Base-by-base conservation (phyloP, 2,888 invertebrate genomes). In the Sabatieria punctata region DNA sequence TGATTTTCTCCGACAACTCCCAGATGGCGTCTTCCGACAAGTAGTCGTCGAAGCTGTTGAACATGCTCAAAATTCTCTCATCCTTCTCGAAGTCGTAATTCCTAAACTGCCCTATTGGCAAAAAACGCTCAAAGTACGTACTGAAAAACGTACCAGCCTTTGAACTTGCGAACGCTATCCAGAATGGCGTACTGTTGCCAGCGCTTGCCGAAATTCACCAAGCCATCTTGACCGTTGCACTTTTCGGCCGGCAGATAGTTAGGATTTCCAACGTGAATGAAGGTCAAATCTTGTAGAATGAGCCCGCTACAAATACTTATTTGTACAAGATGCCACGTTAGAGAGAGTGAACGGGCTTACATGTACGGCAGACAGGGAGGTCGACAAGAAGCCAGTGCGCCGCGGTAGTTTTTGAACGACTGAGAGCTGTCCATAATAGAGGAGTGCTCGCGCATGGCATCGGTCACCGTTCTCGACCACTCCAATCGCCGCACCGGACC, bases 311-410 rank as follows among this genome's bases (percentile, higher is more conserved):
- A 72, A 71, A 51, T 43, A 50, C n/a, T 15, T 21, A 11, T n/a
- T 23, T 46, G 6, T 19, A 33, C 19, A 47, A n/a, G 11, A 47
- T 47, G 19, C 11, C 11, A 15, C 15, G 11, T 19, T n/a, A 49
- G 15, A 50, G 6, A 50, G 41, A 50, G 41, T 4, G 22, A 42
- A 43, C 23, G 36, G 43, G 75, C 82, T 77, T 71, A 93, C 93
- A 97, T 89, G 69, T 97, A 97, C 2, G 97, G 97, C 71, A 97
- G 91, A 68, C 95, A 95, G 27, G 97, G 97, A 27, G 95, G 91
- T 64, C 83, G 82, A 4, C 93, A 88, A 65, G 89, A 88, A 4
- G 85, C 81, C 55, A 97, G 71, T 41, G 91, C 88, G 67, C 82
- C 84, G 46, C 97, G 74, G 68, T 97, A 97, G n/a, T 86, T 83